These are phyloP conservation scores for Eremophila alpestris DNA, from an alignment of 2,797 vertebrate species.

Conservation along the genomic window DNA sequence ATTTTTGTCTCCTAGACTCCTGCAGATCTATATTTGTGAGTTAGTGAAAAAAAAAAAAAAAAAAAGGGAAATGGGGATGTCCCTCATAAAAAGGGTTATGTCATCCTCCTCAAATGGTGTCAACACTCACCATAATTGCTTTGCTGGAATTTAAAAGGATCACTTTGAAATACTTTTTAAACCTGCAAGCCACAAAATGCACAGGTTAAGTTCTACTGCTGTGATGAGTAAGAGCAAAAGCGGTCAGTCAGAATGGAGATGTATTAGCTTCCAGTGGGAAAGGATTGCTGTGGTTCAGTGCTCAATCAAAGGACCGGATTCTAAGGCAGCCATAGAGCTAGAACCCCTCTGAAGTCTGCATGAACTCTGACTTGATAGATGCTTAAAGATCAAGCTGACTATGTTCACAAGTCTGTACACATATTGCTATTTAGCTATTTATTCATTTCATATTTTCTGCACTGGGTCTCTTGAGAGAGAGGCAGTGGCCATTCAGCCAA, in stretches of 20 bases:
- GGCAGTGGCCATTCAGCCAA: background rate
- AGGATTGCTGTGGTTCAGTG: background rate
- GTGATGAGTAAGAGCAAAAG: background rate
- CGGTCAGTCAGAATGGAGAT: background rate
- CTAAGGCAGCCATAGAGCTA: background rate
- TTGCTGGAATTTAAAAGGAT: background rate
- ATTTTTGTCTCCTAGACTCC: background rate
- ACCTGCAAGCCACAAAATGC: background rate
- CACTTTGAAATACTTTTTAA: background rate
- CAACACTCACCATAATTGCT: fast-evolving
- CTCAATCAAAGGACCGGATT: background rate
- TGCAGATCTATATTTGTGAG: background rate
- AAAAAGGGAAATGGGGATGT: background rate
- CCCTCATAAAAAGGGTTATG: background rate
- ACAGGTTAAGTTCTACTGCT: background rate
- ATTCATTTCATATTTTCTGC: background rate
- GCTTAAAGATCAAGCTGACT: background rate
- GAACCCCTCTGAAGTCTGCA: background rate
- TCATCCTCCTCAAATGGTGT: background rate
- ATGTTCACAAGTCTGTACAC: background rate
- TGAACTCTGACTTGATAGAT: background rate
- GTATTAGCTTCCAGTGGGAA: background rate
- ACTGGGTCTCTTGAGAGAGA: background rate
- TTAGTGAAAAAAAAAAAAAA: background rate
- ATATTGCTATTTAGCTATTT: background rate